These are phyloP conservation scores for Melanocharis versteri DNA, from an alignment of 2,113 vertebrate species.

Conservation along the genomic window DNA sequence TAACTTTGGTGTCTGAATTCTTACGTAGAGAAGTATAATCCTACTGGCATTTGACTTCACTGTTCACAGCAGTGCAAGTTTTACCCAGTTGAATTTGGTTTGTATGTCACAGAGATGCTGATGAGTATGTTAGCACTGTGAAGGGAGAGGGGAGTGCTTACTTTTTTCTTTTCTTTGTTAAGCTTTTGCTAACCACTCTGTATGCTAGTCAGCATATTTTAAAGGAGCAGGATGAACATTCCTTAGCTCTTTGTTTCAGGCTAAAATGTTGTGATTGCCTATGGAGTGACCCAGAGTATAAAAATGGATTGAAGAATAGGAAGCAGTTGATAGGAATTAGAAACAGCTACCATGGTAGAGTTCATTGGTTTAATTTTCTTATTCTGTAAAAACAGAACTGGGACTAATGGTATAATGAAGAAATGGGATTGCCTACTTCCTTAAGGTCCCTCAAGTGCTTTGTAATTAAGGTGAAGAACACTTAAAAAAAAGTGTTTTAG, in stretches of 20 bases:
- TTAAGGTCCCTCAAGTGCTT: background rate
- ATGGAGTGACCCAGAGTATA: background rate
- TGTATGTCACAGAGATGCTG: background rate
- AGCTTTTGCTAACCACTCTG: background rate
- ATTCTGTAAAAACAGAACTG: background rate
- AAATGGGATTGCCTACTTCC: background rate
- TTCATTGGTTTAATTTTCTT: background rate
- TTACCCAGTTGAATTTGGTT: background rate
- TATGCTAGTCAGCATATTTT: background rate
- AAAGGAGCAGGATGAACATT: background rate
- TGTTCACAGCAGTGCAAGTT: background rate
- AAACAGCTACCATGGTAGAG: background rate
- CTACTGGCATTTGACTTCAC: background rate
- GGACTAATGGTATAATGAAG: background rate
- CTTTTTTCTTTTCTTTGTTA: background rate
- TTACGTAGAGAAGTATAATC: background rate
- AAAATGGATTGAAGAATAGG: background rate
- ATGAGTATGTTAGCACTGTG: background rate
- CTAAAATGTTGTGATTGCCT: background rate
- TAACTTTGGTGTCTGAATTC: background rate
- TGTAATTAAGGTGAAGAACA: background rate
- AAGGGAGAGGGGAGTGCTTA: background rate
- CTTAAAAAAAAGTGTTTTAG: background rate
- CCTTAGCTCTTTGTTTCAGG: background rate
- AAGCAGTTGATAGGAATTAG: background rate